A percentile compares a stretch with the other conserved stretches of the same genome.
These are phyloP conservation scores for Ammodytes dubius DNA, from an alignment of 2,113 vertebrate species.

Conservation along the genomic window DNA sequence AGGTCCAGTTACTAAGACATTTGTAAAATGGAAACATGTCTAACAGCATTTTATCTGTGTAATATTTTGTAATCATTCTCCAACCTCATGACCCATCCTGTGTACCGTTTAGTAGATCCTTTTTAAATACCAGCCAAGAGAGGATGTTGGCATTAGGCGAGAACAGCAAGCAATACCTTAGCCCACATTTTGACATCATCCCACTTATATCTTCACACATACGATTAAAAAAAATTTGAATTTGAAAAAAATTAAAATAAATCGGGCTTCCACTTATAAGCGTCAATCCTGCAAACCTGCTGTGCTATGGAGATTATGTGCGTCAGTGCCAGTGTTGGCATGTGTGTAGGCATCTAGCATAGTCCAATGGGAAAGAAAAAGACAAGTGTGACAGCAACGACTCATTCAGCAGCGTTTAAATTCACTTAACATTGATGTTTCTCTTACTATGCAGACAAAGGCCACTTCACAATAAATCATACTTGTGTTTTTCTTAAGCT, in stretches of 20 bases:
- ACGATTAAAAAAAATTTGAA: conserved; percentile 8
- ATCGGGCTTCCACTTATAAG: conserved; percentile 40
- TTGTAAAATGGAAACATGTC: conserved; percentile 8
- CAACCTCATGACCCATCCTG: conserved; percentile 24
- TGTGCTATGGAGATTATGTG: conserved; percentile 45
- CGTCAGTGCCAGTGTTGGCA: conserved; percentile 66
- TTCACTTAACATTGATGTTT: background rate
- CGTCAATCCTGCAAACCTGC: conserved; percentile 46
- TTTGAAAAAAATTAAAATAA: background rate
- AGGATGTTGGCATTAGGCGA: conserved; percentile 32
- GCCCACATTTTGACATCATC: conserved; percentile 72
- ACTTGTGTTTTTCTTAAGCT: background rate
- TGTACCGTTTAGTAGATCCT: conserved; percentile 50
- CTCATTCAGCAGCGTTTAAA: background rate
- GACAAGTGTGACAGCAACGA: conserved; percentile 3
- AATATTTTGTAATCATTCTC: conserved; percentile 21
- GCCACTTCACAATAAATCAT: background rate
- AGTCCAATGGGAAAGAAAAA: conserved; percentile 34
- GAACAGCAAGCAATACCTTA: conserved; percentile 21
- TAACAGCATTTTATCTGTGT: conserved; percentile 7
- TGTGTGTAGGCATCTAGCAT: background rate
- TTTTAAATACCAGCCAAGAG: conserved; percentile 48
- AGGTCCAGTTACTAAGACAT: background rate
- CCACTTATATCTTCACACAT: conserved; percentile 51
- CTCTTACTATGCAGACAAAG: background rate